Evolutionary conservation across 2,888 invertebrate species (phyloP).

Genomic region (Mellilla xanthometata): DNA sequence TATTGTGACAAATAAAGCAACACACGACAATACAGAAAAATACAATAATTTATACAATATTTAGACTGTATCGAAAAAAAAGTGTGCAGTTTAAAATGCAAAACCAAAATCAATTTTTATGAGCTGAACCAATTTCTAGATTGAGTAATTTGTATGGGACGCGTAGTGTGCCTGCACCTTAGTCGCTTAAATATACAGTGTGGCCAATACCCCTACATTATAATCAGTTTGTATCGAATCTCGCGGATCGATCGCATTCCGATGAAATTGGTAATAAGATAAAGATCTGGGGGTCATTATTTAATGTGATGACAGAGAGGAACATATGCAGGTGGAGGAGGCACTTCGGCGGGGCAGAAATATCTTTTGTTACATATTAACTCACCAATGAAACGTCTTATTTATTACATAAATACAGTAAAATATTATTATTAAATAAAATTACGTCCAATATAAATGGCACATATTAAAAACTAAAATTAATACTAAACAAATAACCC

Average conservation of each 20-base stretch:
- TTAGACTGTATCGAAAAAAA: too few species aligned
- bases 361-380: too few species aligned
- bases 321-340: conserved; percentile 46
- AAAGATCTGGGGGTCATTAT: conserved; percentile 65
- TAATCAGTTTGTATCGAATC: conserved; percentile 55
- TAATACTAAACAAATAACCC: too few species aligned
- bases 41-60: too few species aligned
- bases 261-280: conserved; percentile 76
- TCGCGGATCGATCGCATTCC: conserved; percentile 65
- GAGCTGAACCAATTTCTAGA: conserved; percentile 20
- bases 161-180: conserved; percentile 37
- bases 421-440: too few species aligned
- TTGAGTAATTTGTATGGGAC: conserved; percentile 22
- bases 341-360: conserved; percentile 33
- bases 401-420: too few species aligned
- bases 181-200: conserved; percentile 41
- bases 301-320: conserved; percentile 41
- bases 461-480: too few species aligned
- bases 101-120: conserved; percentile 9
- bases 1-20: too few species aligned
- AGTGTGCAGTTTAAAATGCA: not conserved
- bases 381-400: too few species aligned
- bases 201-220: conserved; percentile 67
- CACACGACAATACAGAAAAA: too few species aligned
- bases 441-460: too few species aligned